These are phyloP conservation scores for Suillia variegata DNA, from an alignment of 2,888 invertebrate species.

Conservation along the genomic window DNA sequence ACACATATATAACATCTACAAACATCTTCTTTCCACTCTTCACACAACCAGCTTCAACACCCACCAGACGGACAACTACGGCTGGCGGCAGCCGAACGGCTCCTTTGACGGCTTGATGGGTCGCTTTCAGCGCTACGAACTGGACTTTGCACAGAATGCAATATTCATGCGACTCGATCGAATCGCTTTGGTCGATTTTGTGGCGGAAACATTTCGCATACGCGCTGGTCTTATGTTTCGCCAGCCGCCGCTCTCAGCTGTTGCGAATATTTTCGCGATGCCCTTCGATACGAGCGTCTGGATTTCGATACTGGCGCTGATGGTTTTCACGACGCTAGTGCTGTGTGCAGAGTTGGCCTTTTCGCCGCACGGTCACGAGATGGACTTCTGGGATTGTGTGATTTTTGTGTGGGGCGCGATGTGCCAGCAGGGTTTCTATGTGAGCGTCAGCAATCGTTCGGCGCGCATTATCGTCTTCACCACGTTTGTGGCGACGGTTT, in stretches of 20 bases:
- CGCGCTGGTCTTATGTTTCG: constrained; percentile 68
- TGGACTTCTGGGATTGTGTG: constrained; percentile 61
- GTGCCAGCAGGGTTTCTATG: constrained; percentile 68
- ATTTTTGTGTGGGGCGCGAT: constrained; percentile 66
- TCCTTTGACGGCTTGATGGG: constrained; percentile 67
- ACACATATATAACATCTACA: not conserved
- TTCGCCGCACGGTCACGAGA: constrained; percentile 41
- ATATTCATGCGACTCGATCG: constrained; percentile 67
- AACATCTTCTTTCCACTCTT: too few relatives aligned
- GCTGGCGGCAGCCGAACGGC: constrained; percentile 64
- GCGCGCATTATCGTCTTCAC: constrained; percentile 66
- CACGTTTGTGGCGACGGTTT: constrained; percentile 65
- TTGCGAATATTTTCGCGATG: constrained; percentile 67
- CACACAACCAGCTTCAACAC: constrained; percentile 53
- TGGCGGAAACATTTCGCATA: constrained; percentile 63
- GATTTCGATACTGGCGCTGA: constrained; percentile 56
- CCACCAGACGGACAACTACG: constrained; percentile 62
- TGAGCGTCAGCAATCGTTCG: constrained; percentile 62
- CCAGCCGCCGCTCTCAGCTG: constrained; percentile 68
- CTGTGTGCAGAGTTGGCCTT: constrained; percentile 45
- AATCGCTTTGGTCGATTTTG: constrained; percentile 63
- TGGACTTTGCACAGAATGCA: constrained; percentile 65
- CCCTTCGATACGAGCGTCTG: constrained; percentile 68
- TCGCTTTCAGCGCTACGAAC: constrained; percentile 64
- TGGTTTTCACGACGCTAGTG: constrained; percentile 47